Evolutionary conservation across 2,888 invertebrate species (phyloP).

Genomic region (Charanyca ferruginea): DNA sequence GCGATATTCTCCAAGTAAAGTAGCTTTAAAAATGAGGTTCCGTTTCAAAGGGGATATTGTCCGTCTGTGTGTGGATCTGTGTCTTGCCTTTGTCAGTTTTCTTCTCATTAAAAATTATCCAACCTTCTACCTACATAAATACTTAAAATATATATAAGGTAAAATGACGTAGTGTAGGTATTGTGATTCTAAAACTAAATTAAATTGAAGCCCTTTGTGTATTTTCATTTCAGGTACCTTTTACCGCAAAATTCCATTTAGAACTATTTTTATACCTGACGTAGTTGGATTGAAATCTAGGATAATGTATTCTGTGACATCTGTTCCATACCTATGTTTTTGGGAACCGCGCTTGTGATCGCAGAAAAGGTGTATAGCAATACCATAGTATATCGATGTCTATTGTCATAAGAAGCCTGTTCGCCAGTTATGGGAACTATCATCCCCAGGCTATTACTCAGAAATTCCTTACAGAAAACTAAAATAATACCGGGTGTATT

Average conservation of each 20-base stretch:
- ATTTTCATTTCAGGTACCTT: constrained; percentile 25
- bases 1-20: too few species aligned
- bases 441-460: not conserved
- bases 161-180: constrained; percentile 6
- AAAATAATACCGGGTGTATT: too few species aligned
- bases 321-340: not conserved
- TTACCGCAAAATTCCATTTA: constrained; percentile 6
- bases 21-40: too few species aligned
- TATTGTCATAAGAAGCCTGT: constrained; percentile 14
- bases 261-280: constrained; percentile 23
- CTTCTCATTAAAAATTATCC: constrained; percentile 2
- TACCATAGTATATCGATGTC: not conserved
- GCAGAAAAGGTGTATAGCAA: not conserved
- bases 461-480: not conserved
- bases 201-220: constrained; percentile 11
- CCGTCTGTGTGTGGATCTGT: too few species aligned
- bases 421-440: constrained; percentile 21
- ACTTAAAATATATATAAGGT: too few species aligned
- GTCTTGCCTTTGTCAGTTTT: too few species aligned
- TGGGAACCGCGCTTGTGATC: not conserved
- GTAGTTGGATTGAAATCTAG: constrained; percentile 18
- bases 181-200: constrained; percentile 18
- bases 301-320: constrained; percentile 1
- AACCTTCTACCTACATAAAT: constrained; percentile 24
- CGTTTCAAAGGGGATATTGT: too few species aligned